A percentile compares a stretch with the other conserved stretches of the same genome.
phyloP scores from a whole-genome alignment of 2,888 invertebrate species.

The Noctuana brunneofusca region DNA sequence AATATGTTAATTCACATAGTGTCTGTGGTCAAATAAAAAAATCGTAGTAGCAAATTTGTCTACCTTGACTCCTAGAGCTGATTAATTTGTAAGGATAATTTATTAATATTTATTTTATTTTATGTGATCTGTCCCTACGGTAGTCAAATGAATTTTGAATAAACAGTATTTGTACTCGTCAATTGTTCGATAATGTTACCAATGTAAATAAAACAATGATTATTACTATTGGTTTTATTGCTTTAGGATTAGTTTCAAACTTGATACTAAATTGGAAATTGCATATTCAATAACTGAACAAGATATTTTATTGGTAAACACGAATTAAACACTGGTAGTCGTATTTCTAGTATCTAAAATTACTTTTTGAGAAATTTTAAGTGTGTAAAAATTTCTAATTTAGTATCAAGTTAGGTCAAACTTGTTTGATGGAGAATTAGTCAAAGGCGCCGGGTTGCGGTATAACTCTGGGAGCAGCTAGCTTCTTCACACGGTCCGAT shows the following conservation, averaged over 20 bases:
- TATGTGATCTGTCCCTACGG: conserved; percentile 49
- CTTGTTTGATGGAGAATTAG: conserved; percentile 4
- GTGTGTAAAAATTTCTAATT: conserved; percentile 1
- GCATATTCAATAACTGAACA: background rate
- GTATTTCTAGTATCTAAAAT: no score
- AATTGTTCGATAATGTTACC: conserved; percentile 46
- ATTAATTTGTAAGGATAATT: conserved; percentile 54
- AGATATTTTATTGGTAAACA: no score
- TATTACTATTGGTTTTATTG: conserved; percentile 47
- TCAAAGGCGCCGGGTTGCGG: conserved; percentile 39
- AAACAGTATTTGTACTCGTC: conserved; percentile 21
- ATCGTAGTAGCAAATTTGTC: conserved; percentile 33
- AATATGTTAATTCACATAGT: conserved; percentile 6
- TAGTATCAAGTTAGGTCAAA: background rate
- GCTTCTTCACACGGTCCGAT: conserved; percentile 64
- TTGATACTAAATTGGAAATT: conserved; percentile 9
- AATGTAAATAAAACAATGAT: conserved; percentile 52
- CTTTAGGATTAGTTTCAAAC: conserved; percentile 12
- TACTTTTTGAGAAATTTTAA: background rate
- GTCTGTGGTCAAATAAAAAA: conserved; percentile 8
- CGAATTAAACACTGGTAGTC: no score
- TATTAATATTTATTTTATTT: conserved; percentile 52
- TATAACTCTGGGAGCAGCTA: conserved; percentile 64
- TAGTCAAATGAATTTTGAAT: conserved; percentile 37
- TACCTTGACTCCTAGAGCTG: conserved; percentile 37